Base-by-base conservation (phyloP, 2,797 vertebrate genomes). In the Varecia variegata region DNA sequence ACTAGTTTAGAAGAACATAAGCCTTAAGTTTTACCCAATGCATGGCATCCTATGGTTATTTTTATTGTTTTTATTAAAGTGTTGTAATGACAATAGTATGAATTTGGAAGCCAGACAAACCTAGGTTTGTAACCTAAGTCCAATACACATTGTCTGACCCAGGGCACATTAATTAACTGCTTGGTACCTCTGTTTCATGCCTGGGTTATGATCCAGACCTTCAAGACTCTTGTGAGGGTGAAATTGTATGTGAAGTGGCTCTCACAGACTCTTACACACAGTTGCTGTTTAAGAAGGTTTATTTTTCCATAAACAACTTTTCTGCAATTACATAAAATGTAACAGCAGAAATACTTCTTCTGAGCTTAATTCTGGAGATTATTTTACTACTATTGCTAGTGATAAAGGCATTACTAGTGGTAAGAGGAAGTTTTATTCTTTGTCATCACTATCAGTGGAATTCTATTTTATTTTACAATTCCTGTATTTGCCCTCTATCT, bases 41-140 rank as follows among this genome's bases (percentile, higher is more conserved):
- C 7, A 21, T 14, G 40, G 32, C 30, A 58, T 67, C 4, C 65
- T 30, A 35, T 9, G 8, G 5, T n/a, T 62, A 54, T 67, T 3
- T 54, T 88, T 93, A 4, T 62, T 5, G 7, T 54, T 85, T 87
- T 97, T 76, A 79, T 94, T 79, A 68, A 87, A 84, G 32, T 43
- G 1, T 38, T 91, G 6, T 56, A 60, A 43, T 27, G 8, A 5
- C 38, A 43, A 74, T 0, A 15, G 9, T 54, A 25, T 62, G 35
- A 95, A 81, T 65, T 60, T 81, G 30, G 35, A 71, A 96, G 45
- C 2, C 32, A 85, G 32, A 90, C 7, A 47, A 85, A 65, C 18
- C 9, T 96, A 54, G 5, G 3, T 70, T 86, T 43, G n/a, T 95
- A 92, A 68, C 12, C 13, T 74, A 76, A 45, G 14, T 5, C 32